A percentile compares a stretch with the other conserved stretches of the same genome.
These are phyloP conservation scores for Nothura maculosa DNA, from an alignment of 2,797 vertebrate genomes.

Conservation along the genomic window DNA sequence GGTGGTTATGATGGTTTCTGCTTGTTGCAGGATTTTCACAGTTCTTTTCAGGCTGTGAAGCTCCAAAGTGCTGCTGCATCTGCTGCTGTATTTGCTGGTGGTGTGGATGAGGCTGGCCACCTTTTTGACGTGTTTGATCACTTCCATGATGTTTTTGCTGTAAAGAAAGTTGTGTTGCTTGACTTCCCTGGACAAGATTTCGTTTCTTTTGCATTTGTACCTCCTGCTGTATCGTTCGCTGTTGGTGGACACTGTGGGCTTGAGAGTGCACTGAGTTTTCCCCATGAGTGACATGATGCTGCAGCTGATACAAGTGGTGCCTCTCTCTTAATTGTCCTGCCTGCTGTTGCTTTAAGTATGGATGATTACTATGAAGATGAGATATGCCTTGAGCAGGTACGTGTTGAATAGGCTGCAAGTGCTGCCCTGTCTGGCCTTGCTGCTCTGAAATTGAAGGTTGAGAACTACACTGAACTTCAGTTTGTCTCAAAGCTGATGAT, in stretches of 20 bases:
- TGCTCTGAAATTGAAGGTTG: slow-evolving; percentile 89
- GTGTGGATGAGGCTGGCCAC: slow-evolving; percentile 89
- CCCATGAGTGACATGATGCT: slow-evolving; percentile 90
- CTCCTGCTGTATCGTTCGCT: slow-evolving; percentile 92
- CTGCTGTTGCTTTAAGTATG: slow-evolving; percentile 89
- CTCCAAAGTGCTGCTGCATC: slow-evolving; percentile 92
- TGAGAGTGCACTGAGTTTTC: slow-evolving; percentile 87
- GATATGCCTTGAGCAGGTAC: slow-evolving; percentile 84
- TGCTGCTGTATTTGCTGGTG: slow-evolving; percentile 95
- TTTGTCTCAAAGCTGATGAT: slow-evolving; percentile 83
- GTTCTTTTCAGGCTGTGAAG: slow-evolving; percentile 92
- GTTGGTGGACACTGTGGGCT: slow-evolving; percentile 90
- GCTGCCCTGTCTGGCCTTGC: slow-evolving; percentile 86
- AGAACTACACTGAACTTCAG: slow-evolving; percentile 88
- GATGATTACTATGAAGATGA: slow-evolving; percentile 89
- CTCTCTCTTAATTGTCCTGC: slow-evolving; percentile 89
- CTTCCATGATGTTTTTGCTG: slow-evolving; percentile 92
- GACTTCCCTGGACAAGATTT: slow-evolving; percentile 88
- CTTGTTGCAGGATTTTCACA: slow-evolving; percentile 90
- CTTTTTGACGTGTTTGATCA: slow-evolving; percentile 84
- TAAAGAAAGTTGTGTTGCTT: slow-evolving; percentile 87
- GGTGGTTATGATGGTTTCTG: slow-evolving; percentile 87
- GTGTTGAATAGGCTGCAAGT: slow-evolving; percentile 90
- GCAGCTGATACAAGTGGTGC: slow-evolving; percentile 95
- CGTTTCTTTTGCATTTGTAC: slow-evolving; percentile 95